These are phyloP conservation scores for Argyresthia albistria DNA, from an alignment of 2,888 invertebrate species.

Conservation along the genomic window DNA sequence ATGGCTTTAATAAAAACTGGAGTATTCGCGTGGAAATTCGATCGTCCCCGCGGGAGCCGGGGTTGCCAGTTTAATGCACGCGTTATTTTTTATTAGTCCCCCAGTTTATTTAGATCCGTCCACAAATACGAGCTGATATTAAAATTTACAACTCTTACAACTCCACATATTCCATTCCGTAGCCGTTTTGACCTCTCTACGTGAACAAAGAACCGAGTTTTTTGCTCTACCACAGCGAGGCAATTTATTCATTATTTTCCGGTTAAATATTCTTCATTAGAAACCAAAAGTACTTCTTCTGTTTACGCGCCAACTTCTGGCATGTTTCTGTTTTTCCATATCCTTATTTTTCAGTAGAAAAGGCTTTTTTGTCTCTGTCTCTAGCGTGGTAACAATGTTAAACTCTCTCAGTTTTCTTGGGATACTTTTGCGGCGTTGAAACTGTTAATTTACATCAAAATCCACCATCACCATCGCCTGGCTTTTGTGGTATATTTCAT, in stretches of 20 bases:
- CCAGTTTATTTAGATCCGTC: constrained; percentile 25
- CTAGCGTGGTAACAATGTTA: too few species aligned
- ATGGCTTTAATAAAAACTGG: constrained; percentile 1
- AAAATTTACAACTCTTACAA: constrained; percentile 14
- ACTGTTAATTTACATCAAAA: constrained; percentile 54
- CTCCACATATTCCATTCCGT: neutral
- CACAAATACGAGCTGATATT: constrained; percentile 10
- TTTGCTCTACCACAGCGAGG: too few species aligned
- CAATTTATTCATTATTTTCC: too few species aligned
- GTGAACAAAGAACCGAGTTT: too few species aligned
- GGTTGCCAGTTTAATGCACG: constrained; percentile 5
- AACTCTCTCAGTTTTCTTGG: neutral
- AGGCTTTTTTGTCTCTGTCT: too few species aligned
- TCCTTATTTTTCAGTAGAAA: too few species aligned
- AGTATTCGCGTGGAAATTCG: neutral
- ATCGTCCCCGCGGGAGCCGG: constrained; percentile 1
- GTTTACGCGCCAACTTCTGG: too few species aligned
- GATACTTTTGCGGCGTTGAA: constrained; percentile 27
- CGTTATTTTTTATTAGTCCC: constrained; percentile 30
- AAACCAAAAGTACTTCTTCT: too few species aligned
- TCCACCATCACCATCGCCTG: constrained; percentile 27
- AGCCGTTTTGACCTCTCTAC: too few species aligned
- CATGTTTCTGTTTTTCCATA: too few species aligned
- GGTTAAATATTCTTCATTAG: too few species aligned
- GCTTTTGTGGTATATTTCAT: constrained; percentile 56